Base-by-base conservation (phyloP, 2,888 invertebrate species). In the Nomada lathburiana region DNA sequence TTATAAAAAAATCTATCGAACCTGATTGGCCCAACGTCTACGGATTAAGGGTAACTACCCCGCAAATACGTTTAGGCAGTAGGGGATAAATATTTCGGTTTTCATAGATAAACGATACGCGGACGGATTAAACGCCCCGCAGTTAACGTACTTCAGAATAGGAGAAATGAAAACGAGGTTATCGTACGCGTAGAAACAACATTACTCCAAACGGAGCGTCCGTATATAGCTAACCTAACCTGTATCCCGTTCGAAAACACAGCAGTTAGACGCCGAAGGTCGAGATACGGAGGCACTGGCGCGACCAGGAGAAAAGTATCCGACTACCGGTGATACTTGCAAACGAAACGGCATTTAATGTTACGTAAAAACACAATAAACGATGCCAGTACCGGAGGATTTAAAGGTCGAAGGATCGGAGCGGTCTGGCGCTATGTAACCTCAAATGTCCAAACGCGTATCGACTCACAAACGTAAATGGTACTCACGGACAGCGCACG, bases 141-240 rank as follows among this genome's bases (percentile, higher is more conserved):
- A 2, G 16, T 11, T 47, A 47, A 18, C 62, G 5, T 20, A 7
- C n/a, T 62, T 23, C 23, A 7, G 20, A n/a, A 9, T 29, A 16
- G 10, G 23, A 10, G 18, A 5, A 53, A 4, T n/a, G 44, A 42
- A 65, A 47, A 62, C 16, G 18, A 70, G 47, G 55, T 72, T 60
- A 26, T 50, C 5, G 23, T 23, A 57, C 57, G 62, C 23, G 57
- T 10, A 20, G 67, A 20, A 63, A 70, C 18, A 55, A 63, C 72
- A n/a, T 47, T 50, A 23, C 36, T 11, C 36, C 42, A 23, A 65
- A 44, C 44, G 44, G 26, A 55, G 16, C 16, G 11, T 4, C 20
- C 55, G 55, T 50, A 4, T 26, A 1, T 36, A 36, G 36, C 57
- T 47, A 80, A 81, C 81, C 74, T 81, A 81, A 81, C 74, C 69